Percentiles rank a stretch among this genome's conserved stretches.
Evolutionary conservation across 2,888 invertebrate species (phyloP).

Genomic region (Drosophila limbata): DNA sequence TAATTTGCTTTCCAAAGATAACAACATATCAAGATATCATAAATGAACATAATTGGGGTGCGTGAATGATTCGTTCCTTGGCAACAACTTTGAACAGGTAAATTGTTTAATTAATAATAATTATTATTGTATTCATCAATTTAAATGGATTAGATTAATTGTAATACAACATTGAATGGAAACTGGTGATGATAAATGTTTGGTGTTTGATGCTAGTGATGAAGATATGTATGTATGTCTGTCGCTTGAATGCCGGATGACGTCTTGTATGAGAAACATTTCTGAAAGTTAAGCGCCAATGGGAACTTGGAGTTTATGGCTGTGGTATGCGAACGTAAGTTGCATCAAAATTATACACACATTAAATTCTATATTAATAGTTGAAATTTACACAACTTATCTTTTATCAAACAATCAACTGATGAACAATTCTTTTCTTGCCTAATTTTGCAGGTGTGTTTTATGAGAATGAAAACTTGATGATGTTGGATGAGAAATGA

Average conservation of each 20-base stretch:
- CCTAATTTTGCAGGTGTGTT: slow-evolving; percentile 46
- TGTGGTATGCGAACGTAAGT: slow-evolving; percentile 73
- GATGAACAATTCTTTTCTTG: slow-evolving; percentile 27
- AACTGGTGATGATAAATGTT: slow-evolving; percentile 12
- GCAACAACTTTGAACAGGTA: slow-evolving; percentile 45
- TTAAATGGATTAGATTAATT: slow-evolving; percentile 49
- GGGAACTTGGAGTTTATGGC: slow-evolving; percentile 51
- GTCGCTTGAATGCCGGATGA: slow-evolving; percentile 39
- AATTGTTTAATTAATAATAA: slow-evolving; percentile 23
- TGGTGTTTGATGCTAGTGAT: background rate
- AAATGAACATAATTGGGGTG: background rate
- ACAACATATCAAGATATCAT: slow-evolving; percentile 36
- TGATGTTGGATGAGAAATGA: slow-evolving; percentile 41
- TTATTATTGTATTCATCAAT: slow-evolving; percentile 12
- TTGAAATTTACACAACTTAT: slow-evolving; percentile 9
- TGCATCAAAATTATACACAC: slow-evolving; percentile 39
- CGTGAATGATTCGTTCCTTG: background rate
- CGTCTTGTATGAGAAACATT: slow-evolving; percentile 24
- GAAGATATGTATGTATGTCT: slow-evolving; percentile 34
- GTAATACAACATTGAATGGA: slow-evolving; percentile 45
- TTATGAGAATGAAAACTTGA: slow-evolving; percentile 51
- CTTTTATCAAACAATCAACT: background rate
- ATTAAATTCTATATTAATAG: slow-evolving; percentile 18
- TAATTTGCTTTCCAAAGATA: slow-evolving; percentile 8
- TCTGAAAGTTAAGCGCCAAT: slow-evolving; percentile 40